Conservation (phyloP, 2,888 invertebrate species). For the Aricia artaxerxes region DNA sequence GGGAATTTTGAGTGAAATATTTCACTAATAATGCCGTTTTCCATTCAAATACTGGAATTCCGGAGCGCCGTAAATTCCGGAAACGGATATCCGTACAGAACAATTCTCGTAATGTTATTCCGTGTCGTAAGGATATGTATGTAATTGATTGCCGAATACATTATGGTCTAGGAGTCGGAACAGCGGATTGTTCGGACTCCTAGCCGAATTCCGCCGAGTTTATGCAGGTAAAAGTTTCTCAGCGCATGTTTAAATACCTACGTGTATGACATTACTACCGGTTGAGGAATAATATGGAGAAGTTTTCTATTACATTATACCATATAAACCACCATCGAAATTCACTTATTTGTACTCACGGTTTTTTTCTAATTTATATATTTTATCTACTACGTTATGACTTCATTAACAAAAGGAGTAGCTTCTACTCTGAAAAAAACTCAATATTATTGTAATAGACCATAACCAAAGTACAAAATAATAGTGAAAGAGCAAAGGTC, state of each 20-base stretch:
- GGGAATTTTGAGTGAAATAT: constrained; percentile 30
- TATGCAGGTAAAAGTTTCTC: not conserved
- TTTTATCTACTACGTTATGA: too few species aligned
- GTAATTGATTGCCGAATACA: constrained; percentile 37
- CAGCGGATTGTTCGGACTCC: not conserved
- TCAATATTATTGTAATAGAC: too few species aligned
- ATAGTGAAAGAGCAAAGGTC: not conserved
- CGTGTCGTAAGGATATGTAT: constrained; percentile 33
- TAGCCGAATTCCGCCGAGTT: not conserved
- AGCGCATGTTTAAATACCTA: not conserved
- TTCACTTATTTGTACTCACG: not conserved
- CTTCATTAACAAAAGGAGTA: too few species aligned
- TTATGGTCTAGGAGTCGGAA: constrained; percentile 17
- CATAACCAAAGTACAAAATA: not conserved
- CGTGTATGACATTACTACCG: not conserved
- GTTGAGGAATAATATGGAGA: not conserved
- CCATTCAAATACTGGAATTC: constrained; percentile 32
- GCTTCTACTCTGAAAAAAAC: too few species aligned
- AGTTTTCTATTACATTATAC: too few species aligned
- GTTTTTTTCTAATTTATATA: too few species aligned
- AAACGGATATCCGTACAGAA: constrained; percentile 30
- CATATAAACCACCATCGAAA: not conserved
- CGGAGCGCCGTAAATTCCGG: constrained; percentile 30
- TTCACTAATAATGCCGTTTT: constrained; percentile 34
- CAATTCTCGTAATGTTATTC: constrained; percentile 33